Percentiles rank a stretch among this genome's conserved stretches.
These are phyloP conservation scores for Melinopterus prodromus DNA, from an alignment of 2,888 invertebrate genomes.

Conservation along the genomic window DNA sequence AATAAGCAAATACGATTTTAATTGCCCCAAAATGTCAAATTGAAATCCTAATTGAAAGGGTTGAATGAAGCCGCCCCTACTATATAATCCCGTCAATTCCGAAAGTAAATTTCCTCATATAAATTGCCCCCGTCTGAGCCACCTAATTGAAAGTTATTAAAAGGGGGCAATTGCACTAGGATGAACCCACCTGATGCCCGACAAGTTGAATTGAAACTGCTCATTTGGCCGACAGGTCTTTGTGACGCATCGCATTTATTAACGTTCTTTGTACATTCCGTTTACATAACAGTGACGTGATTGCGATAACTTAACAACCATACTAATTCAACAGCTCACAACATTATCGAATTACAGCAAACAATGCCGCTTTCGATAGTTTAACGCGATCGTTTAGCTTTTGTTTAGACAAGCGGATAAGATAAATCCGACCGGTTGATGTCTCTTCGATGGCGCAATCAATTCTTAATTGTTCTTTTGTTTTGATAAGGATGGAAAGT, in stretches of 20 bases:
- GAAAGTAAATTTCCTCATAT: neutral
- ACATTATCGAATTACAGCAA: neutral
- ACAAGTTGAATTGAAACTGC: neutral
- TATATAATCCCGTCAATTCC: neutral
- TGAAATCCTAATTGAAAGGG: neutral
- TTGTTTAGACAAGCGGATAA: neutral
- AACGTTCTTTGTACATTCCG: neutral
- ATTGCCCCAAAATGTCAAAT: no score
- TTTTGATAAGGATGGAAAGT: neutral
- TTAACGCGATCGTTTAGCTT: neutral
- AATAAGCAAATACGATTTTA: no score
- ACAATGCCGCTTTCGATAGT: neutral
- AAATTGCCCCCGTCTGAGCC: neutral
- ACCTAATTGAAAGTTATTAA: neutral
- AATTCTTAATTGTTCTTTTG: slow-evolving; percentile 4
- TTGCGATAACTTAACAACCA: neutral
- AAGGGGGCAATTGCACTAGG: neutral
- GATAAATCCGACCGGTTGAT: slow-evolving; percentile 4
- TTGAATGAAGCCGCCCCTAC: neutral
- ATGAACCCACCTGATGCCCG: neutral
- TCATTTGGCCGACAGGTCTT: neutral
- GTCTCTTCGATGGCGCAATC: neutral
- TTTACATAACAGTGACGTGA: neutral
- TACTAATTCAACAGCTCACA: neutral
- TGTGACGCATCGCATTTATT: neutral